Evolutionary conservation across 53 echinoderm and acorn worm genomes (phyloP).

Genomic region (Glandiceps talaboti): DNA sequence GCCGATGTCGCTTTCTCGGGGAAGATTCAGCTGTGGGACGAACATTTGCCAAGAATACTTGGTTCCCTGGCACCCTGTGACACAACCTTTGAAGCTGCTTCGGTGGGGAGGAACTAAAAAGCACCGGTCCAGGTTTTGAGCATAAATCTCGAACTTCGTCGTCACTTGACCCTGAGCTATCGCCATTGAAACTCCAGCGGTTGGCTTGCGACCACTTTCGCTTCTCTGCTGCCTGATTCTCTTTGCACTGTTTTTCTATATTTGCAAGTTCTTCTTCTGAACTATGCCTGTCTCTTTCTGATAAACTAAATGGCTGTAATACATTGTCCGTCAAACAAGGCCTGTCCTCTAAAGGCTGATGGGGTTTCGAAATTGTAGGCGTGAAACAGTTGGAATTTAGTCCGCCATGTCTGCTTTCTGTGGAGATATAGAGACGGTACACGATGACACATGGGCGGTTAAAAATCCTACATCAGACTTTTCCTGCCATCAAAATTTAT

Average conservation of each 20-base stretch:
- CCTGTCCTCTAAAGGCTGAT: constrained; percentile 39
- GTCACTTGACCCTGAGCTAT: constrained; percentile 59
- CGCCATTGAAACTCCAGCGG: constrained; percentile 26
- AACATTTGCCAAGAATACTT: constrained; percentile 61
- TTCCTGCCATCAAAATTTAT: not conserved
- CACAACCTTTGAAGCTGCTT: constrained; percentile 56
- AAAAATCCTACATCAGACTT: no score
- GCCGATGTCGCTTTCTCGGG: constrained; percentile 72
- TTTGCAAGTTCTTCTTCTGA: constrained; percentile 79
- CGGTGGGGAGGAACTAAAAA: constrained; percentile 81
- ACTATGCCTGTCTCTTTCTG: constrained; percentile 67
- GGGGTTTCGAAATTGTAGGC: constrained; percentile 27
- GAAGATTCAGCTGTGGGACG: constrained; percentile 58
- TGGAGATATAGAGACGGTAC: not conserved
- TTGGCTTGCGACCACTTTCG: constrained; percentile 81
- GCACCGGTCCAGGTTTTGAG: constrained; percentile 37
- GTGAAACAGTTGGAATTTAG: not conserved
- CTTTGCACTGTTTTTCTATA: constrained; percentile 37
- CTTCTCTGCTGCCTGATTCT: constrained; percentile 57
- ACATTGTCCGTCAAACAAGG: constrained; percentile 10
- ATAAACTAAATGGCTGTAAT: constrained; percentile 18
- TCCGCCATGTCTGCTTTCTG: not conserved
- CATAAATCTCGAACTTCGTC: constrained; percentile 79
- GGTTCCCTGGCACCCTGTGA: constrained; percentile 39
- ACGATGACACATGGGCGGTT: no score